A percentile compares a stretch with the other conserved stretches of the same genome.
These are phyloP conservation scores for Coelopa pilipes DNA, from an alignment of 2,888 invertebrate genomes.

Conservation along the genomic window DNA sequence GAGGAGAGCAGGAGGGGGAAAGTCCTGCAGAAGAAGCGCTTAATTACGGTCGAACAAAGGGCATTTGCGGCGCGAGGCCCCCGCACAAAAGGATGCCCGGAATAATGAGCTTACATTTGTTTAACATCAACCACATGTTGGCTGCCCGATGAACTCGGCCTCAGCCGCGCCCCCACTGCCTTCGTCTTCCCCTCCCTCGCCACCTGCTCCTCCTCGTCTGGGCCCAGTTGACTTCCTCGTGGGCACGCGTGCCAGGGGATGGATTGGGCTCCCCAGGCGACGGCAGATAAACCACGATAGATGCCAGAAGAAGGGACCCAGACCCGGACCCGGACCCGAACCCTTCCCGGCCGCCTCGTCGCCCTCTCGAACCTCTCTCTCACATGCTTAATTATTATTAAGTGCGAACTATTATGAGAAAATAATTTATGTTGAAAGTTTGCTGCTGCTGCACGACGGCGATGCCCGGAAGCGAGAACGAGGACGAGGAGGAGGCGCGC, in stretches of 20 bases:
- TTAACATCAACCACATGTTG: conserved; percentile 29
- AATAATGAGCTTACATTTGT: conserved; percentile 36
- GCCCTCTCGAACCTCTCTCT: conserved; percentile 14
- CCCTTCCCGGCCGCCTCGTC: not conserved
- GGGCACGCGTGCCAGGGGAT: not conserved
- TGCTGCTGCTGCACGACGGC: not conserved
- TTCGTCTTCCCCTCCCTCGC: not conserved
- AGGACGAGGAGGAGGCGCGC: not conserved
- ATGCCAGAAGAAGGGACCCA: not conserved
- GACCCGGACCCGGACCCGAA: not conserved
- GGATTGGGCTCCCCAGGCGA: not conserved
- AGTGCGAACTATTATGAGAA: conserved; percentile 48
- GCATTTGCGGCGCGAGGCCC: conserved; percentile 18
- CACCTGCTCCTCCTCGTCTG: too few species aligned
- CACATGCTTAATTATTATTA: conserved; percentile 50
- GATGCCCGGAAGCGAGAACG: not conserved
- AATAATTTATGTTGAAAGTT: conserved; percentile 49
- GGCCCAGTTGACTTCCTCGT: too few species aligned
- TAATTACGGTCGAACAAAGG: conserved; percentile 33
- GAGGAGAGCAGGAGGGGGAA: not conserved
- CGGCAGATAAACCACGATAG: not conserved
- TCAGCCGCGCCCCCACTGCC: not conserved
- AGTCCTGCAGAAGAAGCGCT: conserved; percentile 16
- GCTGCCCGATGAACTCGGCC: not conserved
- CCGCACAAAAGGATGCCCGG: conserved; percentile 27